Percentiles rank a stretch among this genome's conserved stretches.
Evolutionary conservation across 2,113 vertebrate species (phyloP).

Genomic region (Albula goreensis): DNA sequence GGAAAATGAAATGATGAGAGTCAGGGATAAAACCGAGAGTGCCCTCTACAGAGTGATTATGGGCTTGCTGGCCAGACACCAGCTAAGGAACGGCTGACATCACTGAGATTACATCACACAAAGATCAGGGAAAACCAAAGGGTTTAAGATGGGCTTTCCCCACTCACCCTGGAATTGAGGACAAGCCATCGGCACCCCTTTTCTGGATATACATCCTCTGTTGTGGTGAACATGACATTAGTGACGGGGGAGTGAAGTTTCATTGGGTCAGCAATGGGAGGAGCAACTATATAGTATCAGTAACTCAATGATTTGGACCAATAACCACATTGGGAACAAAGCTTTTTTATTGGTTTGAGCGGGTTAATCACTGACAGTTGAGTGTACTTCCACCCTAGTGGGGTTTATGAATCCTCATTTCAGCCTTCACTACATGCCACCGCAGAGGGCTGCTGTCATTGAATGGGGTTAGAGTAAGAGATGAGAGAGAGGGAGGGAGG

Average conservation of each 20-base stretch:
- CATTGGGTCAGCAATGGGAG: no score
- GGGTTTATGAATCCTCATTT: no score
- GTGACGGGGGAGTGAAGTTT: no score
- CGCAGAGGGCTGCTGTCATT: neutral
- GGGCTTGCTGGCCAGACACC: neutral
- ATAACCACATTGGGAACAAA: no score
- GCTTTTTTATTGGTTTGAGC: no score
- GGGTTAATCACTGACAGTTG: no score
- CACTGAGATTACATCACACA: neutral
- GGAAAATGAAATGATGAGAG: constrained; percentile 8
- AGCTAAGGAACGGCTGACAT: neutral
- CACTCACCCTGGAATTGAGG: neutral
- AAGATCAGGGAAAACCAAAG: neutral
- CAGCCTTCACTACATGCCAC: neutral
- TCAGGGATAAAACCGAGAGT: neutral
- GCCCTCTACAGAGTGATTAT: neutral
- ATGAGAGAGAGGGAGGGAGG: constrained; percentile 12
- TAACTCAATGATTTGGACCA: no score
- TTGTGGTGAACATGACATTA: neutral
- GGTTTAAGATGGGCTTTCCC: neutral
- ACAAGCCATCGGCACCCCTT: neutral
- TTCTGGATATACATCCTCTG: neutral
- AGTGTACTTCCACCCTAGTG: no score
- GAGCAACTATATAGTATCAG: no score
- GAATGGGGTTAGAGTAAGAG: neutral